Percentiles rank a stretch among this genome's conserved stretches.
These are phyloP conservation scores for Saguinus imperator DNA, from an alignment of 2,113 vertebrate genomes.

Conservation along the genomic window DNA sequence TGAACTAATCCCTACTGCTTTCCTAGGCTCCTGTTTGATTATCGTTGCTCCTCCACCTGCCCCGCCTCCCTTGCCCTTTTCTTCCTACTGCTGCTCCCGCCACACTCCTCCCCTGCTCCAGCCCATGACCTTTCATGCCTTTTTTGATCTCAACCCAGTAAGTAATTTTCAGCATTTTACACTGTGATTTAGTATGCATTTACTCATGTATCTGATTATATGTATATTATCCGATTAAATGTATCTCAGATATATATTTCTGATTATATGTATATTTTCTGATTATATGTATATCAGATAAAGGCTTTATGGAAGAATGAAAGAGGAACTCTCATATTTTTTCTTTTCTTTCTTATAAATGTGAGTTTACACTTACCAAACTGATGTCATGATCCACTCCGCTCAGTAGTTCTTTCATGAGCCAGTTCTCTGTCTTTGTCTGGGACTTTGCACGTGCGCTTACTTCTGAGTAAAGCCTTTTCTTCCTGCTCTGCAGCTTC, in stretches of 20 bases:
- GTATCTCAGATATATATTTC: background rate
- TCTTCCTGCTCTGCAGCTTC: background rate
- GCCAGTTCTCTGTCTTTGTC: background rate
- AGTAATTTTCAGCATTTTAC: background rate
- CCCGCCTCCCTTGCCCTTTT: rapidly evolving
- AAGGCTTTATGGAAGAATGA: background rate
- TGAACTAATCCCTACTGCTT: background rate
- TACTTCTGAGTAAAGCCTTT: background rate
- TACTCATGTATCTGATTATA: background rate
- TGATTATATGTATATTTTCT: too few species aligned
- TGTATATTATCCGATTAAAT: too few species aligned
- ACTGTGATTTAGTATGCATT: background rate
- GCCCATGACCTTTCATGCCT: background rate
- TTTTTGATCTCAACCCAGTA: background rate
- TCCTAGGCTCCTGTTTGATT: background rate
- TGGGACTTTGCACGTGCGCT: background rate
- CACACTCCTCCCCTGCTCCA: background rate
- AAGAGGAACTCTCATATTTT: background rate
- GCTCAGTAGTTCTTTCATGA: background rate
- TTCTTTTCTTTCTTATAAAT: background rate
- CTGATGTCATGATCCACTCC: background rate
- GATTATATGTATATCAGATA: background rate
- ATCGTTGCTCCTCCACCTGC: too few species aligned
- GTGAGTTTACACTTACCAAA: background rate
- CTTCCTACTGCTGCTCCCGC: background rate